Conservation (phyloP, 2,113 vertebrate genomes). For the Vidua macroura region DNA sequence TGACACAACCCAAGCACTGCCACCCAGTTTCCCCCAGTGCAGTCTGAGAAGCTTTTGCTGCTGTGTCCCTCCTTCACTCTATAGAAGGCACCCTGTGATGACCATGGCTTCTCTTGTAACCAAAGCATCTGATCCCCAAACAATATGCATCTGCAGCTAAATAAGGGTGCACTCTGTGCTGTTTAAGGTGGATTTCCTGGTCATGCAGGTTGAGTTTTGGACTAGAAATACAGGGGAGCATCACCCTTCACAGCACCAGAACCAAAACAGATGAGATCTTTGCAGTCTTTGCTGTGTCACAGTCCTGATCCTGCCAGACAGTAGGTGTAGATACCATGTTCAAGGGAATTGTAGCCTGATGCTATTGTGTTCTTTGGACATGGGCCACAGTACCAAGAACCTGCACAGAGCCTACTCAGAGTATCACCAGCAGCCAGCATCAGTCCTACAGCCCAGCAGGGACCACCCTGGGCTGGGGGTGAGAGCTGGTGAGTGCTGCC, state of each 20-base stretch:
- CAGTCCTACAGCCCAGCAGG: not conserved
- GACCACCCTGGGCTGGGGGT: not conserved
- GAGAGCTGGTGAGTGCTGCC: not conserved
- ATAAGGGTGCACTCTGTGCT: not conserved
- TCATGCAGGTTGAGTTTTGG: not conserved
- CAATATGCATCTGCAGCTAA: not conserved
- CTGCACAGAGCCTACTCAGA: not conserved
- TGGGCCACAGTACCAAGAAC: not conserved
- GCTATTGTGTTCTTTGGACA: not conserved
- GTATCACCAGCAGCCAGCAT: not conserved
- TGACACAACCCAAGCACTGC: not conserved
- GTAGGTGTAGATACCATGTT: not conserved
- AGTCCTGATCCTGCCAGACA: not conserved
- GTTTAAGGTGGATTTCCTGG: not conserved
- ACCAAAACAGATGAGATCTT: not conserved
- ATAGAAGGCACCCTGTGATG: not conserved
- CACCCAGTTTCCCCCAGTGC: no score
- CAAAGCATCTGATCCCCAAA: not conserved
- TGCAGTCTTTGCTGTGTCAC: not conserved
- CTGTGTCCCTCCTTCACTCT: accelerated
- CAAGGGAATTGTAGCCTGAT: not conserved
- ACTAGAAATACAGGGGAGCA: not conserved
- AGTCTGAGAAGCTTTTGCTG: not conserved
- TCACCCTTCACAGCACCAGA: not conserved
- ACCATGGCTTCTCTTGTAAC: not conserved